Base-by-base conservation (phyloP, 2,797 vertebrate genomes). In the Rhyacichthys aspro region DNA sequence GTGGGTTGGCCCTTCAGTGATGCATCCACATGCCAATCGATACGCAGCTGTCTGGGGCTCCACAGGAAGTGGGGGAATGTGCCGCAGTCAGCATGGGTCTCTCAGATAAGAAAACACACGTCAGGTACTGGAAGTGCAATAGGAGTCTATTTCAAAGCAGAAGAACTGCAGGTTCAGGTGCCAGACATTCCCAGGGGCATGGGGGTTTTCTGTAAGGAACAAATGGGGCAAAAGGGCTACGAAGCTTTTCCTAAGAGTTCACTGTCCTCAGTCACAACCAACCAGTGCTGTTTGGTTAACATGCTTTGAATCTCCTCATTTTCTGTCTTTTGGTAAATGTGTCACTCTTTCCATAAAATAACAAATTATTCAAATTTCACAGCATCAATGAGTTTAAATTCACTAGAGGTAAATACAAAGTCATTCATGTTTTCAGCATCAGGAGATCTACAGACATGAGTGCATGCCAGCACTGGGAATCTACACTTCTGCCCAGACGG, bases 41-140 rank as follows among this genome's bases (percentile, higher is more conserved):
- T 91, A 81, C 43, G 61, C 76, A 84, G 83, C 86, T 85, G 84
- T 80, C 74, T 65, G 33, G 23, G 14, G 58, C 70, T 60, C 70
- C 44, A 81, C 86, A 88, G 88, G 88, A 90, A 87, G 80, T 82
- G 60, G 56, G 69, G 63, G 67, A 87, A 87, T 86, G 68, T 14
- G 67, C 76, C 48, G 56, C 67, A 76, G 80, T 87, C 83, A 87
- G 86, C 78, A 66, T 53, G 63, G 55, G 67, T 43, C 47, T 59
- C 57, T n/a, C 58, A 81, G 73, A 84, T 71, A 72, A 70, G 57
- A 76, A 58, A 68, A 67, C 61, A 65, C 41, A 46, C 28, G 36
- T 58, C 53, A 69, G 48, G 70, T 63, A 45, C 17, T 45, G 43
- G 10, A 65, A 74, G 70, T 68, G 60, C 60, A 67, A 47, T 62